A percentile compares a stretch with the other conserved stretches of the same genome.
Evolutionary conservation across 2,113 vertebrate species (phyloP).

Genomic region (Caranx melampygus): DNA sequence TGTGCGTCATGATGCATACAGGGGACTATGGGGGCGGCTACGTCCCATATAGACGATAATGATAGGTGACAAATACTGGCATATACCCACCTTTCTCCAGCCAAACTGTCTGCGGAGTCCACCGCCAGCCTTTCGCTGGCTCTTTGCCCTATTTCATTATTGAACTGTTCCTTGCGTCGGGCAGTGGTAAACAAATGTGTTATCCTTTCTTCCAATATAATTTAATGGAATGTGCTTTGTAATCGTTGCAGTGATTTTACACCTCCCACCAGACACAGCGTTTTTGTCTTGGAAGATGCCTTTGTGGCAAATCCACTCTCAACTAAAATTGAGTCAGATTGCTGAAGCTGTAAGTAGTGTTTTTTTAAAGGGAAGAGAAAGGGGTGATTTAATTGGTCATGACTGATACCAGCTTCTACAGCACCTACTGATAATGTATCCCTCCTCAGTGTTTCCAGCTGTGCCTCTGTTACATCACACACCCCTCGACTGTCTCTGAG

Average conservation of each 20-base stretch:
- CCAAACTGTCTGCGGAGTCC: accelerated
- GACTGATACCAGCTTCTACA: conserved; percentile 16
- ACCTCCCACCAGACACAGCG: not conserved
- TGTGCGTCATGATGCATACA: not conserved
- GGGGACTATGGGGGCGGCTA: not conserved
- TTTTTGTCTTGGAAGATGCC: not conserved
- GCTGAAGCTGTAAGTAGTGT: not conserved
- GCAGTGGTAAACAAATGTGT: not conserved
- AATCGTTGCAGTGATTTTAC: not conserved
- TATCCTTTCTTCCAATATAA: not conserved
- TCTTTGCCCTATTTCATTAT: not conserved
- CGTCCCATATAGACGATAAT: not conserved
- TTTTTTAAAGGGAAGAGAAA: conserved; percentile 8
- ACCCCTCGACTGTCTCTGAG: conserved; percentile 14
- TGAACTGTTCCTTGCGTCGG: not conserved
- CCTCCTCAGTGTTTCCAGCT: not conserved
- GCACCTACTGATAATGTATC: not conserved
- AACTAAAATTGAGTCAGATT: not conserved
- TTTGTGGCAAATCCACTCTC: not conserved
- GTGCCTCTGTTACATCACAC: conserved; percentile 2
- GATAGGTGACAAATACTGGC: conserved; percentile 1
- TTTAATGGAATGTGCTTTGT: not conserved
- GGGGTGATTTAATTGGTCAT: conserved; percentile 33
- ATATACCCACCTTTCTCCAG: not conserved
- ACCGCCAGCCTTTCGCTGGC: not conserved